These are phyloP conservation scores for Diadema setosum DNA, from an alignment of 35 echinoderm and acorn worm species.

Conservation along the genomic window DNA sequence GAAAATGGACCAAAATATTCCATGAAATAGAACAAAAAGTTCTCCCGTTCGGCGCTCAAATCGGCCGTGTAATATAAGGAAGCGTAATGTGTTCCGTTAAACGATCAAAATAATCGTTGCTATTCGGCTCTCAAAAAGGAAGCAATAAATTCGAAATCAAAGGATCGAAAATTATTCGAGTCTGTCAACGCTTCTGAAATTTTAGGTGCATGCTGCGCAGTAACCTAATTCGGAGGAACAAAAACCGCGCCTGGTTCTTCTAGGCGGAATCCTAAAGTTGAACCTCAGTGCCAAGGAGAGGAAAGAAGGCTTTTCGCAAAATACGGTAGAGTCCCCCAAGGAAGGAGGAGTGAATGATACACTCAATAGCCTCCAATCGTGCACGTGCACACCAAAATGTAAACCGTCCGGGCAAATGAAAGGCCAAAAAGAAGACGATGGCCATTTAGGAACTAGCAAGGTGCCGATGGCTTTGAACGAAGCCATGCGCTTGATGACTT, in stretches of 20 bases:
- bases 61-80: not conserved
- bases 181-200: not conserved
- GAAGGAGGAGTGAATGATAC: not conserved
- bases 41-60: not conserved
- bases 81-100: not conserved
- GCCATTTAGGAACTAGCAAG: conserved; percentile 19
- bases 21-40: not conserved
- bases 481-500: not conserved
- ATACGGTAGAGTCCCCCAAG: not conserved
- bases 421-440: conserved; percentile 25
- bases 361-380: not conserved
- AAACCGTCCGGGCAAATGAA: conserved; percentile 4
- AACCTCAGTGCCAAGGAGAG: not conserved
- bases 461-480: no score
- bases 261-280: not conserved
- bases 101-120: not conserved
- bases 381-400: not conserved
- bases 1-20: not conserved
- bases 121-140: no score
- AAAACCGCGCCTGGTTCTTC: not conserved
- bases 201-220: not conserved
- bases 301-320: not conserved
- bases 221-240: conserved; percentile 18
- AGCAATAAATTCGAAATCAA: no score
- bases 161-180: not conserved